These are phyloP conservation scores for Hydra vulgaris DNA, from an alignment of 30 jellyfish, hydroid and myxozoan genomes.

Conservation along the genomic window DNA sequence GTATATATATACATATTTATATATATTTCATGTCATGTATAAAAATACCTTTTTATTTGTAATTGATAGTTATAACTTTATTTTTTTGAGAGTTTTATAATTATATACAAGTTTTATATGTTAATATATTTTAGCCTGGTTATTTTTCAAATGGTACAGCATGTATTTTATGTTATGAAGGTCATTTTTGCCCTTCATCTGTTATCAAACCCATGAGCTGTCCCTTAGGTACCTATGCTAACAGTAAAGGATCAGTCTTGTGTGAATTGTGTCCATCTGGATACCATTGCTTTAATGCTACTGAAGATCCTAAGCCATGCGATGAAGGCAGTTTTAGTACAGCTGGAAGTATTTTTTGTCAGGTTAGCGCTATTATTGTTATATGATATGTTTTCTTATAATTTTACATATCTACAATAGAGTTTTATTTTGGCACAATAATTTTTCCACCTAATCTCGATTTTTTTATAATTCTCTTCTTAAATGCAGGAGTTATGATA, in stretches of 20 bases:
- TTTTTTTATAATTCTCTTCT: no score
- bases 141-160: slow-evolving; percentile 61
- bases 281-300: slow-evolving; percentile 51
- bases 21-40: no score
- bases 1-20: no score
- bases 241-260: slow-evolving; percentile 29
- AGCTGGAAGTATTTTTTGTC: slow-evolving; percentile 64
- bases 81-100: no score
- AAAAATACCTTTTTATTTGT: no score
- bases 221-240: slow-evolving; percentile 71
- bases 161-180: slow-evolving; percentile 55
- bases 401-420: background rate
- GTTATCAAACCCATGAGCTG: slow-evolving; percentile 57
- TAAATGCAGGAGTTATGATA: no score
- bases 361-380: slow-evolving; percentile 16
- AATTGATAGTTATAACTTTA: no score
- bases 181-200: slow-evolving; percentile 66
- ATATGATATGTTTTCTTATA: no score
- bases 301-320: slow-evolving; percentile 55
- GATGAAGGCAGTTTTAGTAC: slow-evolving; percentile 53
- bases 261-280: slow-evolving; percentile 90
- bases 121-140: slow-evolving; percentile 31
- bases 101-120: background rate
- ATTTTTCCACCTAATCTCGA: no score
- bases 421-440: background rate